Base-by-base conservation (phyloP, 1,140 invertebrate genomes). In the Probaryconus sp. region DNA sequence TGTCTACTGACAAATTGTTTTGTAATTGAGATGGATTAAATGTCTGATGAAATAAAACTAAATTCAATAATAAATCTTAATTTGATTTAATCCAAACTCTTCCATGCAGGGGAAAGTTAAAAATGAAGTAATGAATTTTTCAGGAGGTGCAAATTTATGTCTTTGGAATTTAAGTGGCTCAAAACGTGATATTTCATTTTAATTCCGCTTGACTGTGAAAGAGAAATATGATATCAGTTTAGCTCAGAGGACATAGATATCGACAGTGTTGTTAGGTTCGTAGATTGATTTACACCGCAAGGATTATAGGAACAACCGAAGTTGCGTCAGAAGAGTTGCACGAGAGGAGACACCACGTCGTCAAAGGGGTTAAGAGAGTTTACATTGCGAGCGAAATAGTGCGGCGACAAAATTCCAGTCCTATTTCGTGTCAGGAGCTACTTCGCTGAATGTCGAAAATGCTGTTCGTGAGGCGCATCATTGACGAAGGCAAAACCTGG, bases 311-410 rank as follows among this genome's bases (percentile, higher is more conserved):
- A 50, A 55, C 50, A 55, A 43, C 28, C 21, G 35, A 40, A 48
- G 40, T 31, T 7, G 31, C 45, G 13, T 30, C 20, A 0, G 16
- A 24, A 13, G 35, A 31, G 28, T 30, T 13, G 40, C 14, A 33
- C 16, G 26, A 63, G n/a, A 18, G 30, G 31, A 20, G 35, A 16
- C 31, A 20, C 14, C 28, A 21, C n/a, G 38, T 64, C 40, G 26
- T 64, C 48, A 64, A 64, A 65, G 42, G 31, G 21, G 38, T 65
- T 47, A 55, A 65, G 40, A 18, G 31, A 42, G 50, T 65, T 56
- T 58, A 43, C 18, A 50, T 50, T 40, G 43, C 30, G n/a, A 47
- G 30, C 30, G 14, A 51, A 64, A 64, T 64, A 64, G 28, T 18
- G 30, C 14, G 5, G 16, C 43, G 28, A 67, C 51, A 45, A 64